These are phyloP conservation scores for Loripinus fragilis DNA, from an alignment of 2,888 invertebrate genomes.

Conservation along the genomic window DNA sequence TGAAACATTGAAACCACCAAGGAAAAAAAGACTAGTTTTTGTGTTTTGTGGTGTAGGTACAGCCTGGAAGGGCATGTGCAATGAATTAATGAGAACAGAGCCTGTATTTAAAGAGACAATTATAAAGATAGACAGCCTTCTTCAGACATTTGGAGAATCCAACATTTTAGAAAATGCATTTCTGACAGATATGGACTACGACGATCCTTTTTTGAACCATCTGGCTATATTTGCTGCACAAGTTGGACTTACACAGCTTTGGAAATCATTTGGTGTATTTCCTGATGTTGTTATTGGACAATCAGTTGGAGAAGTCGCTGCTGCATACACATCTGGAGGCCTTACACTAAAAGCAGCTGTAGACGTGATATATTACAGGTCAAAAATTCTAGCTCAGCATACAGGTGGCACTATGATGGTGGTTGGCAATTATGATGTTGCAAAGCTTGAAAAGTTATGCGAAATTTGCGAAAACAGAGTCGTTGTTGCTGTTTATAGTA, in stretches of 20 bases:
- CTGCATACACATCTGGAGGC: constrained; percentile 62
- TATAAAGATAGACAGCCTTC: constrained; percentile 52
- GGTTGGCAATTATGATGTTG: constrained; percentile 47
- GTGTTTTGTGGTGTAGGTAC: constrained; percentile 77
- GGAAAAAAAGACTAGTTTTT: constrained; percentile 53
- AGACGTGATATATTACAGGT: constrained; percentile 66
- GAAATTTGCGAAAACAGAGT: constrained; percentile 30
- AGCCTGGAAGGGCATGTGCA: constrained; percentile 73
- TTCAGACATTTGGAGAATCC: constrained; percentile 52
- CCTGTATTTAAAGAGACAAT: constrained; percentile 59
- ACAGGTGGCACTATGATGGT: constrained; percentile 68
- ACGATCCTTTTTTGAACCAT: constrained; percentile 65
- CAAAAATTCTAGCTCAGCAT: constrained; percentile 50
- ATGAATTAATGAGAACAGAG: constrained; percentile 56
- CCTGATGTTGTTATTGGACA: constrained; percentile 67
- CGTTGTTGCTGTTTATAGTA: constrained; percentile 64
- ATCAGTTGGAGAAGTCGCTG: constrained; percentile 73
- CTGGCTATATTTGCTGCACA: constrained; percentile 70
- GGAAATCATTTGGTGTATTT: constrained; percentile 59
- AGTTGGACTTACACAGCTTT: constrained; percentile 58
- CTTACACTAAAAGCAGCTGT: constrained; percentile 64
- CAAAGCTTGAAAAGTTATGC: constrained; percentile 46
- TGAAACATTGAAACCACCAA: not conserved
- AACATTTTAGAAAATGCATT: constrained; percentile 55
- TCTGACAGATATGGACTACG: constrained; percentile 33